Evolutionary conservation across 2,113 vertebrate species (phyloP).

Genomic region (Phocoena phocoena): DNA sequence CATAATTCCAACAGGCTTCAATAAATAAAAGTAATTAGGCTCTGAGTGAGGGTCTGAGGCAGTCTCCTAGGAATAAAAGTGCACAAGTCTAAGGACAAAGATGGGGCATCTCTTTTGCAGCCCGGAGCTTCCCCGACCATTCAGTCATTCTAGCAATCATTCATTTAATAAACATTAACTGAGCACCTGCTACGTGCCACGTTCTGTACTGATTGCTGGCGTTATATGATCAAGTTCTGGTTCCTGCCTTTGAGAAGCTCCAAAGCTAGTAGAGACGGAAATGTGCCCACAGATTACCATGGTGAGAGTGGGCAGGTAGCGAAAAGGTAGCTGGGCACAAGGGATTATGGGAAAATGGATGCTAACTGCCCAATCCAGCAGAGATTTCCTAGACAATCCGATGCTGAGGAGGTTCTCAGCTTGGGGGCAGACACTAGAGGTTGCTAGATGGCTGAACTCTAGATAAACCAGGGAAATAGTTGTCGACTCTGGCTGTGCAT

Average conservation of each 20-base stretch:
- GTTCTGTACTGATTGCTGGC: background rate
- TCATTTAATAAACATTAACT: conserved; percentile 24
- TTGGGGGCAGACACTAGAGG: background rate
- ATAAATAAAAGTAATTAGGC: conserved; percentile 36
- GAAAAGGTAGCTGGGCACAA: background rate
- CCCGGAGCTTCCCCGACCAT: background rate
- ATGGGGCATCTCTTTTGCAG: background rate
- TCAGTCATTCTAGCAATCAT: background rate
- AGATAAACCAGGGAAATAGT: background rate
- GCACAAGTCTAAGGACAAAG: background rate
- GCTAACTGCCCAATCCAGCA: background rate
- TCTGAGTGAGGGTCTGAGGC: background rate
- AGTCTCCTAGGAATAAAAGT: background rate
- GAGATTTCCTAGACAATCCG: background rate
- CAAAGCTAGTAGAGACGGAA: background rate
- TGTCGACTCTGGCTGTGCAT: background rate
- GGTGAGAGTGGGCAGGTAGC: background rate
- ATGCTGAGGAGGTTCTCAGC: background rate
- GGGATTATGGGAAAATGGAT: background rate
- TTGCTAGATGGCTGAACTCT: background rate
- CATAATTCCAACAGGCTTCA: conserved; percentile 20
- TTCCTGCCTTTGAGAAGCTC: conserved; percentile 21
- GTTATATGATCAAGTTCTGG: background rate
- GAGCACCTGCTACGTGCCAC: background rate
- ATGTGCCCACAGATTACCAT: background rate